Percentiles rank a stretch among this genome's conserved stretches.
phyloP scores from a whole-genome alignment of 1,140 invertebrate genomes.

The Chionoecetes opilio region DNA sequence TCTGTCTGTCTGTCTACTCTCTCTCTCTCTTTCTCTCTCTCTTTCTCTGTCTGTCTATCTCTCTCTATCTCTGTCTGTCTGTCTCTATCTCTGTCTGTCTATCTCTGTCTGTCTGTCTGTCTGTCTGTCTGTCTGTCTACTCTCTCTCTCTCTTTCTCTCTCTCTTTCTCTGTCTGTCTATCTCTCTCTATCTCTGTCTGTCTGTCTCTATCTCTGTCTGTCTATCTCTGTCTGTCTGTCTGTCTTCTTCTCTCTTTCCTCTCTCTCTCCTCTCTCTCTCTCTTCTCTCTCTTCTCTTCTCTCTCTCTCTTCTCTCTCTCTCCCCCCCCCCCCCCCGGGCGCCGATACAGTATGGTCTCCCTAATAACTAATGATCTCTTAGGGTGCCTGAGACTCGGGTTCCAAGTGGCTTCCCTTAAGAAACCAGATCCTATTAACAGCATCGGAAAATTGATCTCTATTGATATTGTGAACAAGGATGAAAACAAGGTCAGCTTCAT shows the following conservation, averaged over 20 bases:
- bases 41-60: not conserved
- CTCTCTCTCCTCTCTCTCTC: constrained; percentile 23
- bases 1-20: not conserved
- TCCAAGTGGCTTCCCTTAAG: constrained; percentile 65
- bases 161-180: too few species aligned
- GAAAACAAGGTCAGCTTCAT: constrained; percentile 37
- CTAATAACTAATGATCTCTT: constrained; percentile 65
- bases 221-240: not conserved
- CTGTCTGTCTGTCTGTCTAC: not conserved
- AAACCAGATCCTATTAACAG: constrained; percentile 56
- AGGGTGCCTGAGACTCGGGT: constrained; percentile 33
- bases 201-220: not conserved
- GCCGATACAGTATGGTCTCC: not conserved
- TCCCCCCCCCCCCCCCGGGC: not conserved
- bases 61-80: not conserved
- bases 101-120: not conserved
- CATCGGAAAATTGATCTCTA: constrained; percentile 73
- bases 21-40: not conserved
- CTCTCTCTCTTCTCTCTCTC: not conserved
- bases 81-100: not conserved
- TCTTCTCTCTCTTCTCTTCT: not conserved
- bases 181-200: not conserved
- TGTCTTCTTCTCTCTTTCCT: not conserved
- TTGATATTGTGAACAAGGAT: constrained; percentile 52
- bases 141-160: too few species aligned